Conservation (phyloP, 2,888 invertebrate genomes). For the Trichopoda pennipes region DNA sequence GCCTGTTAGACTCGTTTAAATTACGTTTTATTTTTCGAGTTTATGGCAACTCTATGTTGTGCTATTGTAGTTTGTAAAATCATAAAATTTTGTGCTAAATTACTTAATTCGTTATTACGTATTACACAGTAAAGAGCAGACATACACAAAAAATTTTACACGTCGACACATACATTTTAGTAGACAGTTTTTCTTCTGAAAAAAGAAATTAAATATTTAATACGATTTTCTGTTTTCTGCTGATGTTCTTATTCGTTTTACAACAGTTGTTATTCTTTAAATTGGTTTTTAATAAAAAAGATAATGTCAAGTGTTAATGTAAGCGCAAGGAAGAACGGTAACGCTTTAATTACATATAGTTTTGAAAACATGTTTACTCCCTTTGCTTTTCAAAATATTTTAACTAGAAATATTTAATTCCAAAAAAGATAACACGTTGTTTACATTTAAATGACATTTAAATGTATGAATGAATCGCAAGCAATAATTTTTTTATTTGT, state of each 20-base stretch:
- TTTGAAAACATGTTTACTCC: too few relatives aligned
- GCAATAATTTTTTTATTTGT: too few relatives aligned
- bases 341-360: background rate
- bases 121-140: conserved; percentile 57
- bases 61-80: conserved; percentile 50
- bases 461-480: too few relatives aligned
- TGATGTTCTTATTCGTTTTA: background rate
- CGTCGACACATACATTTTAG: background rate
- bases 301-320: conserved; percentile 53
- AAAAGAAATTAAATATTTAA: conserved; percentile 59
- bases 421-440: too few relatives aligned
- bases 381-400: too few relatives aligned
- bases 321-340: background rate
- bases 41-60: background rate
- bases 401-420: too few relatives aligned
- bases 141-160: conserved; percentile 28
- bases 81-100: conserved; percentile 59
- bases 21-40: too few relatives aligned
- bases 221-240: conserved; percentile 50
- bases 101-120: conserved; percentile 60
- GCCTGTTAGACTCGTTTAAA: too few relatives aligned
- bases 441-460: too few relatives aligned
- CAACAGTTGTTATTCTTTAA: background rate
- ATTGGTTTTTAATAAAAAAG: conserved; percentile 11
- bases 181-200: conserved; percentile 8